phyloP scores from a whole-genome alignment of 1,140 invertebrate genomes.

The Archegozetes longisetosus region DNA sequence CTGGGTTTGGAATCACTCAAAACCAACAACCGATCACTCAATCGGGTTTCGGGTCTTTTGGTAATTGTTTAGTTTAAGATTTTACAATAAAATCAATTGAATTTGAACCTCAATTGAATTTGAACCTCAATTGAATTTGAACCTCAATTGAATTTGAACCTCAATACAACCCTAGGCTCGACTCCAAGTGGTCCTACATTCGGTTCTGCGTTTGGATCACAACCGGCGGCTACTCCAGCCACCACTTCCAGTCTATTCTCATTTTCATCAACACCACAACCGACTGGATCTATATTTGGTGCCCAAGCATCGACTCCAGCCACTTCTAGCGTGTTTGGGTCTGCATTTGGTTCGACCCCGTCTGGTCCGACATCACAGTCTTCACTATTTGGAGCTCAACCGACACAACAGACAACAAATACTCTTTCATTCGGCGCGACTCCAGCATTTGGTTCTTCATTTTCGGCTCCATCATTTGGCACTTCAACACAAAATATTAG shows the following conservation, averaged over 20 bases:
- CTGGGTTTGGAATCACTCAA: background rate
- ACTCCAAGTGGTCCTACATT: background rate
- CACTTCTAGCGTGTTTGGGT: conserved; percentile 2
- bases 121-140: too few species aligned
- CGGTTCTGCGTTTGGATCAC: background rate
- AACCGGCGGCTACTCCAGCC: background rate
- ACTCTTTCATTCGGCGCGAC: background rate
- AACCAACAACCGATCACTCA: background rate
- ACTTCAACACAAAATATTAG: conserved; percentile 1
- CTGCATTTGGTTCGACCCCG: background rate
- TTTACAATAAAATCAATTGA: too few species aligned
- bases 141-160: too few species aligned
- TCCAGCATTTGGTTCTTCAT: background rate
- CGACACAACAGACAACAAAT: conserved; percentile 1
- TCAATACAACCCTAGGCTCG: too few species aligned
- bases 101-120: too few species aligned
- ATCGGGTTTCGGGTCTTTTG: background rate
- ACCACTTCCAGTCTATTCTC: background rate
- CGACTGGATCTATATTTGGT: background rate
- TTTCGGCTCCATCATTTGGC: conserved; percentile 15
- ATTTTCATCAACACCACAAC: background rate
- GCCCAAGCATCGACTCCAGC: background rate
- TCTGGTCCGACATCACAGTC: background rate
- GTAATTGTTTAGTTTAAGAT: too few species aligned
- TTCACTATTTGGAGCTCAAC: background rate